phyloP scores from a whole-genome alignment of 2,797 vertebrate species.

The Oreochromis mossambicus region DNA sequence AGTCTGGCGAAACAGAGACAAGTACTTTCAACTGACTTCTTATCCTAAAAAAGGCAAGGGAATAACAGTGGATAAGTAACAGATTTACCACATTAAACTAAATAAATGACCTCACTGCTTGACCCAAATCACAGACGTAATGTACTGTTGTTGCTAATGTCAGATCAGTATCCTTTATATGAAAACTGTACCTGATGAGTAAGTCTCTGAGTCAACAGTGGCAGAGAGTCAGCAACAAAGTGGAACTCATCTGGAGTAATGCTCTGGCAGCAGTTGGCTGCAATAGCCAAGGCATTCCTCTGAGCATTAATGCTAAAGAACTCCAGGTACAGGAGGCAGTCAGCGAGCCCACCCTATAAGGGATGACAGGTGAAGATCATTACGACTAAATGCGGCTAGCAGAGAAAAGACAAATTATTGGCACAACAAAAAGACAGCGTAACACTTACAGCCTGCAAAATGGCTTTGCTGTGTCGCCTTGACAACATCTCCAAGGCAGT shows the following conservation, averaged over 20 bases:
- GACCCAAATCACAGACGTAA: neutral
- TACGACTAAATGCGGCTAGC: neutral
- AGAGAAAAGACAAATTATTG: neutral
- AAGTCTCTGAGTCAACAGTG: slow-evolving; percentile 95
- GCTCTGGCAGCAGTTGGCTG: slow-evolving; percentile 99
- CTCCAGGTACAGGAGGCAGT: slow-evolving; percentile 96
- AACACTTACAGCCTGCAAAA: slow-evolving; percentile 94
- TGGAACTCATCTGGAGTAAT: slow-evolving; percentile 99
- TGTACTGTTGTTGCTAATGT: neutral
- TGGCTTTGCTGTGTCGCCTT: slow-evolving; percentile 98
- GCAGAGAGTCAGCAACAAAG: slow-evolving; percentile 97
- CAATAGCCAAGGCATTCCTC: slow-evolving; percentile 97
- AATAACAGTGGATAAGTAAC: neutral
- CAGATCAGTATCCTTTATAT: neutral
- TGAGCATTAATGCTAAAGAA: slow-evolving; percentile 99
- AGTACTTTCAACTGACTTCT: slow-evolving; percentile 99
- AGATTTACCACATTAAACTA: neutral
- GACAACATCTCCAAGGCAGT: slow-evolving; percentile 99
- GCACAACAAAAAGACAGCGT: neutral
- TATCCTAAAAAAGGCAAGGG: slow-evolving; percentile 81
- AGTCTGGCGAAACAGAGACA: slow-evolving; percentile 99
- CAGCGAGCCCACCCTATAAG: slow-evolving; percentile 88
- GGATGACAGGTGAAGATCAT: neutral
- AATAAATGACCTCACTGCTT: neutral
- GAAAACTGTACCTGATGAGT: slow-evolving; percentile 88